Percentiles rank a stretch among this genome's conserved stretches.
phyloP scores from a whole-genome alignment of 2,797 vertebrate genomes.

The Borostomias antarcticus region DNA sequence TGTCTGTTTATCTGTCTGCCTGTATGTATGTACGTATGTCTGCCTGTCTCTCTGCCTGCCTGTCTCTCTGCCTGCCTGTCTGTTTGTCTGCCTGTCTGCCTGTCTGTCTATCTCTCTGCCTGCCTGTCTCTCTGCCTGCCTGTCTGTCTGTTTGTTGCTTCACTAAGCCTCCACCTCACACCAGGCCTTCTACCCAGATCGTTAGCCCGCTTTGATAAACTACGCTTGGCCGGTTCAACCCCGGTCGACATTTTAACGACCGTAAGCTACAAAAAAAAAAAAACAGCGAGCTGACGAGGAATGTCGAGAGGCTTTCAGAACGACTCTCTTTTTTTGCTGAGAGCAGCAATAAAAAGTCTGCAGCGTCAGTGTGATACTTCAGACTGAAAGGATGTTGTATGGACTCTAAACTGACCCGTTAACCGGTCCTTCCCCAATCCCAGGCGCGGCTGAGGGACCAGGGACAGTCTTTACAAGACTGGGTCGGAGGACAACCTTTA shows the following conservation, averaged over 20 bases:
- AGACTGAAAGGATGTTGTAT: constrained; percentile 26
- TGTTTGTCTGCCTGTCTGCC: too few relatives aligned
- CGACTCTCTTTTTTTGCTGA: constrained; percentile 24
- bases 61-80: too few relatives aligned
- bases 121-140: too few relatives aligned
- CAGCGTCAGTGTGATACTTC: constrained; percentile 31
- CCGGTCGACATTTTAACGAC: neutral
- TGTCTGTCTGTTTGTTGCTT: too few relatives aligned
- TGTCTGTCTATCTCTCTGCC: too few relatives aligned
- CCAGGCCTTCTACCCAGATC: constrained; percentile 7
- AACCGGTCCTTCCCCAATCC: constrained; percentile 42
- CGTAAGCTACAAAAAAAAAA: neutral
- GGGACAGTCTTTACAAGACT: constrained; percentile 36
- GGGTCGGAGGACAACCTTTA: constrained; percentile 46
- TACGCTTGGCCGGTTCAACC: neutral
- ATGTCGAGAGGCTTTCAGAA: constrained; percentile 4
- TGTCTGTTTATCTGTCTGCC: constrained; percentile 28
- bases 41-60: too few relatives aligned
- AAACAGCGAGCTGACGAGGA: neutral
- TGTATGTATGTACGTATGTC: too few relatives aligned
- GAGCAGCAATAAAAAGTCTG: constrained; percentile 11
- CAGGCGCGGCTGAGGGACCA: constrained; percentile 29
- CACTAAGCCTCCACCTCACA: too few relatives aligned
- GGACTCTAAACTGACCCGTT: constrained; percentile 38
- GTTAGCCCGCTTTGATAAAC: constrained; percentile 17